Base-by-base conservation (phyloP, 1,140 invertebrate species). In the Rhynchophorus ferrugineus region DNA sequence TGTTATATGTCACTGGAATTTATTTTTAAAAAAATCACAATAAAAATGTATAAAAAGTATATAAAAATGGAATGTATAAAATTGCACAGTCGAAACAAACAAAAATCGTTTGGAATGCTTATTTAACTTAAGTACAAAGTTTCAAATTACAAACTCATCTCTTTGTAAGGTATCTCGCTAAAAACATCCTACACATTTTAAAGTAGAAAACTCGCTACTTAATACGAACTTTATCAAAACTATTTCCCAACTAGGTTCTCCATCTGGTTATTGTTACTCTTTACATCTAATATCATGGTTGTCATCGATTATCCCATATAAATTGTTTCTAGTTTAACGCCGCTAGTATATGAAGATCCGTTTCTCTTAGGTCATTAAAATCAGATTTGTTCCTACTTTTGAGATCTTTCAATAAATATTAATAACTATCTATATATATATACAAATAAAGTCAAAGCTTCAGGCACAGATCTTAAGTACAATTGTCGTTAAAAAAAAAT, bases 361-460 rank as follows among this genome's bases (percentile, higher is more conserved):
- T n/a, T n/a, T n/a, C n/a, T n/a, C n/a, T n/a, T n/a, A n/a, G n/a
- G n/a, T n/a, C n/a, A n/a, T n/a, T n/a, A 29, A 29, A 29, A 29
- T 29, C 24, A 29, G 24, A 6, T 29, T 43, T 39, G 37, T 34
- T 48, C 22, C 35, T 22, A 39, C 57, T 58, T n/a, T 35, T 61
- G 59, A 59, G 59, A 61, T 59, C 59, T 59, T 59, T 58, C 35
- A 53, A 56, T 56, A 56, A 57, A 57, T 53, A 34, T 36, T 54
- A 49, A 14, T 14, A 47, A 48, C n/a, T n/a, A 41, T 18, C 42
- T 36, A 48, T 24, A 16, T 24, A 45, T 56, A 34, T 43, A 47
- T 33, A 54, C 35, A 34, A 49, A 50, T 33, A 48, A 53, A 47
- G 38, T 29, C 56, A 57, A 54, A 56, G 52, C 56, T 58, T 54